Percentiles rank a stretch among this genome's conserved stretches.
Conservation (phyloP, 2,113 vertebrate species). For the Paraplagusia blochii region DNA sequence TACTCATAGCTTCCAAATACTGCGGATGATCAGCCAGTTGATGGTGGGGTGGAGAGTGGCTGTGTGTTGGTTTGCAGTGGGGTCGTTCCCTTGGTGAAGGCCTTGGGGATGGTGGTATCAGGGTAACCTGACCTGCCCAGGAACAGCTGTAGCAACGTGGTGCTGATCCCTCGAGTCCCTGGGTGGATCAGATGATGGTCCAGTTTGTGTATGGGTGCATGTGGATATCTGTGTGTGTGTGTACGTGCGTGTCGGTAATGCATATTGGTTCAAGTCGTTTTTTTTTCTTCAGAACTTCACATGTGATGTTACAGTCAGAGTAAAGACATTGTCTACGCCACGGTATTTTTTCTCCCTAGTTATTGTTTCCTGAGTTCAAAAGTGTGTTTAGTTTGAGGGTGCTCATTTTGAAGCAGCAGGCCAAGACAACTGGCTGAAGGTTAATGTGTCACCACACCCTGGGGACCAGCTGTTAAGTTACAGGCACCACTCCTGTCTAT, state of each 20-base stretch:
- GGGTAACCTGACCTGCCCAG: conserved; percentile 59
- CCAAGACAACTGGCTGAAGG: conserved; percentile 71
- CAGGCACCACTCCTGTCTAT: conserved; percentile 63
- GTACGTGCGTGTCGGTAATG: conserved; percentile 5
- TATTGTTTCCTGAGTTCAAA: neutral
- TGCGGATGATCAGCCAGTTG: conserved; percentile 6
- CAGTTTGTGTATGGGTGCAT: conserved; percentile 32
- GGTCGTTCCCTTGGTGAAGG: conserved; percentile 64
- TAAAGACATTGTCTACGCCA: no score
- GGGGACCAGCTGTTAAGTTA: conserved; percentile 68
- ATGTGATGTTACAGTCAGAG: neutral
- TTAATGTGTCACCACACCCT: conserved; percentile 68
- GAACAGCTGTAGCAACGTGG: conserved; percentile 65
- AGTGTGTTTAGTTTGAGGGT: conserved; percentile 1
- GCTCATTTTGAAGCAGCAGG: conserved; percentile 41
- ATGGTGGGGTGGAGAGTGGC: conserved; percentile 8
- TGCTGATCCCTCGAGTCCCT: conserved; percentile 47
- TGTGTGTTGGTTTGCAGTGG: conserved; percentile 45
- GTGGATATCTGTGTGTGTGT: neutral
- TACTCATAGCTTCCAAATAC: conserved; percentile 6
- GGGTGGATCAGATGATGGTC: conserved; percentile 59
- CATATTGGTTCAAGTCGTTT: no score
- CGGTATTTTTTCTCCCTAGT: neutral
- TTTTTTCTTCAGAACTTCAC: conserved; percentile 5
- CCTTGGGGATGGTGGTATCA: conserved; percentile 53